phyloP scores from a whole-genome alignment of 2,888 invertebrate genomes.

The Andrena haemorrhoa region DNA sequence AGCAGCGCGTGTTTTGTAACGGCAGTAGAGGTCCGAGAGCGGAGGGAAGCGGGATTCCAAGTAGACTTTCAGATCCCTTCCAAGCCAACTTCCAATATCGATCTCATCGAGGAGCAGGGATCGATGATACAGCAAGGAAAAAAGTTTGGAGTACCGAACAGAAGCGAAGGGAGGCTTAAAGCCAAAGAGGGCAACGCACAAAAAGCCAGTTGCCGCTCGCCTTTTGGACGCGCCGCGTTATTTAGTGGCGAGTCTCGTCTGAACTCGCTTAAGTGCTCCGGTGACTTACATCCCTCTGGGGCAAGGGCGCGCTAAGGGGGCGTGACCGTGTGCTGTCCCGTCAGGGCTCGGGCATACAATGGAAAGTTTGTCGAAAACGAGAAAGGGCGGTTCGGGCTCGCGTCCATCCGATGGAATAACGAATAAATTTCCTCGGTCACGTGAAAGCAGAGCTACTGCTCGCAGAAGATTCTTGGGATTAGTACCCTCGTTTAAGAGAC shows the following conservation, averaged over 20 bases:
- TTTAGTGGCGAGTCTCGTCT: conserved; percentile 74
- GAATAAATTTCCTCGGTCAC: conserved; percentile 28
- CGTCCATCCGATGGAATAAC: conserved; percentile 15
- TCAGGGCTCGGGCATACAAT: conserved; percentile 55
- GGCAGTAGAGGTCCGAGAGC: neutral
- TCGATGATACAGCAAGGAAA: conserved; percentile 4
- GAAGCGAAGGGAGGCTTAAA: conserved; percentile 9
- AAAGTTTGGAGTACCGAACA: conserved; percentile 7
- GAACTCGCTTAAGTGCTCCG: conserved; percentile 78
- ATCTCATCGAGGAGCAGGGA: neutral
- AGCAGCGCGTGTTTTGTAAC: neutral
- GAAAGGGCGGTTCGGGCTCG: conserved; percentile 29
- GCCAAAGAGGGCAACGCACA: conserved; percentile 39
- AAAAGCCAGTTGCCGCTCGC: conserved; percentile 55
- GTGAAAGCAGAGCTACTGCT: neutral
- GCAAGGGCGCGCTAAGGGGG: conserved; percentile 77
- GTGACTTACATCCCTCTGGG: conserved; percentile 79
- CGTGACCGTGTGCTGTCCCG: conserved; percentile 69
- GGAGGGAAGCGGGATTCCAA: neutral
- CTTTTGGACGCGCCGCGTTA: conserved; percentile 75
- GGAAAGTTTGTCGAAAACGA: conserved; percentile 56
- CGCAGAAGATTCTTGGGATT: neutral
- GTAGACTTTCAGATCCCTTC: neutral
- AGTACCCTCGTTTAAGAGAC: neutral
- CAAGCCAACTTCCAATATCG: conserved; percentile 20